Evolutionary conservation across 2,113 vertebrate species (phyloP).

Genomic region (Eptesicus fuscus): DNA sequence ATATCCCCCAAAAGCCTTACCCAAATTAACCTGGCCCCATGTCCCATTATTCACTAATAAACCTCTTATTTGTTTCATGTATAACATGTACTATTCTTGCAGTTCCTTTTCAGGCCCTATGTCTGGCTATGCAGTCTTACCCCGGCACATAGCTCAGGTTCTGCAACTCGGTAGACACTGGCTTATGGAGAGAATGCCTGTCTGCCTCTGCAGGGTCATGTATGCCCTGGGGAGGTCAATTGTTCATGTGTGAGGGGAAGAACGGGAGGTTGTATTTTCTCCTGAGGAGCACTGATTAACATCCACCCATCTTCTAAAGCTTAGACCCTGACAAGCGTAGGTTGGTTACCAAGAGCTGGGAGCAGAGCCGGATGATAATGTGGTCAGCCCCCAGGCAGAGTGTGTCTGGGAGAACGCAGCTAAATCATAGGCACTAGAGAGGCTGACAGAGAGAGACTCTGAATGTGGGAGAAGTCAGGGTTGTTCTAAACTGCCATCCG

Average conservation of each 20-base stretch:
- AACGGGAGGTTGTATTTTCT: neutral
- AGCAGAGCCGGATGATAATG: fast-evolving
- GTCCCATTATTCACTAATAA: neutral
- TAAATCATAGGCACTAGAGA: neutral
- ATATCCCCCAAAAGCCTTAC: neutral
- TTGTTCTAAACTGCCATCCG: neutral
- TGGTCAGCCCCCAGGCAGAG: fast-evolving
- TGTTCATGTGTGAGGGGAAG: neutral
- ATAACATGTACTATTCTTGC: too few species aligned
- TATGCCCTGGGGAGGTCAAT: neutral
- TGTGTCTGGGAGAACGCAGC: fast-evolving
- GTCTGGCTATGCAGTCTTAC: neutral
- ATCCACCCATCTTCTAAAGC: neutral
- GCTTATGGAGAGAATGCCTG: neutral
- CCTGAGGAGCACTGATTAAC: neutral
- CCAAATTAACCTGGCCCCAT: neutral
- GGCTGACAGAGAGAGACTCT: fast-evolving
- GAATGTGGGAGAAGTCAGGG: fast-evolving
- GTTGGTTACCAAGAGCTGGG: neutral
- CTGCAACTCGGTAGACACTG: neutral
- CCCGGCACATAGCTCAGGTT: neutral
- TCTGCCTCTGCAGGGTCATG: neutral
- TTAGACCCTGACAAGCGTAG: neutral
- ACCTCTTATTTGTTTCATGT: neutral
- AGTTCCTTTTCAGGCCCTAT: neutral